Base-by-base conservation (phyloP, 2,797 vertebrate genomes). In the Fistularia commersonii region DNA sequence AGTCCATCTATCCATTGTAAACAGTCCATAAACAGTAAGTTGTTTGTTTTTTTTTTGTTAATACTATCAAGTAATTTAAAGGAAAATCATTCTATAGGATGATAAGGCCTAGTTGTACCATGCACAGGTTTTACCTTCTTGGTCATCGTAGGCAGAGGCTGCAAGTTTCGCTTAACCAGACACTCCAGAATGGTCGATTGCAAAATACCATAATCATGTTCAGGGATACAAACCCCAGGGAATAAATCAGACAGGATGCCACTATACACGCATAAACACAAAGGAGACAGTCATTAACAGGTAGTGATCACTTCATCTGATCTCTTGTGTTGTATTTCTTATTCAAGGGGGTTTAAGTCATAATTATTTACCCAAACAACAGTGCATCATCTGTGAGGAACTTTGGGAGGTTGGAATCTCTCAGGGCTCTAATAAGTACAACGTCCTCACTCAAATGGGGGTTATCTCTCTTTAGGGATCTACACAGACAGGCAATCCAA, bases 171-270 rank as follows among this genome's bases (percentile, higher is more conserved):
- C 44, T 69, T 68, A 40, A 81, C 56, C 54, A 95, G 87, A 41
- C 86, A 87, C 8, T 90, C 87, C 70, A 88, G 57, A 63, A 93
- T 91, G 58, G 92, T 94, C 46, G 90, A 87, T 35, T 93, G 81
- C 1, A 95, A 79, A 9, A 91, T 82, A 23, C 93, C 93, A 33
- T 95, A 95, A 74, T 95, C 90, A 3, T 95, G 91, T 50, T 92
- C 92, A 10, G 93, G 94, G 69, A 95, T 93, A 45, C 61, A 34
- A 34, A 94, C 92, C 13, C 93, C 93, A 12, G 94, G 94, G 60
- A 95, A 96, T 48, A 95, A 90, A 42, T 95, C 93, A 42, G 93
- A 94, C 46, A 94, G 87, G 69, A 96, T 95, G 41, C 93, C 93
- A 62, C 94, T 95, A 56, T 10, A 66, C 1, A 9, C 8, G 10